phyloP scores from a whole-genome alignment of 2,888 invertebrate genomes.

The Onthophagus sagittarius region DNA sequence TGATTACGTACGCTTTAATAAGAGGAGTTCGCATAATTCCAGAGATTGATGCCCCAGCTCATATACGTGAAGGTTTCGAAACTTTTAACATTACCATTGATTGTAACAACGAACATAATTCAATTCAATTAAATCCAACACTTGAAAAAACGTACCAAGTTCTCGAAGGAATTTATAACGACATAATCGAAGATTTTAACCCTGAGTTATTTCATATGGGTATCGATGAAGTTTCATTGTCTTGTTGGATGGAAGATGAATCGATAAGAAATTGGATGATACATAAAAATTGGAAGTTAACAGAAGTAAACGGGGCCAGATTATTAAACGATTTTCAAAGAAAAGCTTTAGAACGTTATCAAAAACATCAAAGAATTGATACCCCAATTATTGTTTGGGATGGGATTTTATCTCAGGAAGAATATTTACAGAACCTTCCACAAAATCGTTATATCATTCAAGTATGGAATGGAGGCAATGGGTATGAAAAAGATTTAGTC shows the following conservation, averaged over 20 bases:
- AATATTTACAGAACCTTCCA: slow-evolving; percentile 50
- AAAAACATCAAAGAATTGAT: slow-evolving; percentile 49
- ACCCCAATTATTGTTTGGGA: slow-evolving; percentile 76
- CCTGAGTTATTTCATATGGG: slow-evolving; percentile 85
- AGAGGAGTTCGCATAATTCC: slow-evolving; percentile 84
- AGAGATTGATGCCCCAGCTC: slow-evolving; percentile 89
- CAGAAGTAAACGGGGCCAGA: slow-evolving; percentile 57
- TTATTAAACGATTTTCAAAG: slow-evolving; percentile 73
- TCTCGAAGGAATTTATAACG: slow-evolving; percentile 56
- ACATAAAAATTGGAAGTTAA: slow-evolving; percentile 27
- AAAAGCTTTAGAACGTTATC: slow-evolving; percentile 57
- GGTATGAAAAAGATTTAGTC: slow-evolving; percentile 65
- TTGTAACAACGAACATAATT: slow-evolving; percentile 46
- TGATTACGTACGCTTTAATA: slow-evolving; percentile 64
- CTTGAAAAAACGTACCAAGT: slow-evolving; percentile 65
- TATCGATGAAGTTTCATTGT: slow-evolving; percentile 68
- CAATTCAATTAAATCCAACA: slow-evolving; percentile 73
- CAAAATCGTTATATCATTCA: not conserved
- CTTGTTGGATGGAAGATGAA: slow-evolving; percentile 72
- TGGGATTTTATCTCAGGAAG: slow-evolving; percentile 67
- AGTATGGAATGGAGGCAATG: slow-evolving; percentile 51
- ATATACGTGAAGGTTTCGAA: slow-evolving; percentile 87
- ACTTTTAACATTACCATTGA: slow-evolving; percentile 62
- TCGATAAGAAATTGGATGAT: slow-evolving; percentile 66
- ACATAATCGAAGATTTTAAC: slow-evolving; percentile 67